Base-by-base conservation (phyloP, 2,888 invertebrate genomes). In the Euzophera pinguis region DNA sequence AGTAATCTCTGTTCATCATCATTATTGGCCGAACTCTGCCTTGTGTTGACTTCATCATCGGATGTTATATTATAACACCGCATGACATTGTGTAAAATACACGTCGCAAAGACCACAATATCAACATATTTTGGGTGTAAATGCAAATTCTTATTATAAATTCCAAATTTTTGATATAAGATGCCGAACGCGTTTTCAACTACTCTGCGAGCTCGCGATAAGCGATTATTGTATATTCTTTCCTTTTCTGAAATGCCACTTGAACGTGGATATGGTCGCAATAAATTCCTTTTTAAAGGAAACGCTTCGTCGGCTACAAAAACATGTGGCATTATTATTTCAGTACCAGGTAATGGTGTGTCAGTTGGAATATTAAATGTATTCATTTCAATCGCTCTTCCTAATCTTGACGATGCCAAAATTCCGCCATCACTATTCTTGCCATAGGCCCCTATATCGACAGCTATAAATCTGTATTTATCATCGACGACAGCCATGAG, bases 1-100 rank as follows among this genome's bases (percentile, higher is more conserved):
- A 42, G 22, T 43, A 29, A 27, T 22, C n/a, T 22, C n/a, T 27
- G 27, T 50, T 45, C 45, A 37, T 29, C 38, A 49, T 49, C 49
- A 49, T 49, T 49, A 49, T 49, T 49, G 49, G 39, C 48, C 48
- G 49, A 49, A 38, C 49, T 49, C 49, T 49, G 49, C 49, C 49
- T 49, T 49, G 49, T 49, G 49, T 49, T 49, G 49, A 49, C 39
- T 49, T 49, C 49, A 49, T 49, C 49, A 49, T 39, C 49, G 35
- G n/a, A 35, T 35, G 35, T 35, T 49, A 49, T 39, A 48, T 48
- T 48, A 48, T 48, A 47, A 48, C 47, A 48, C 48, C 48, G 48
- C 37, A 38, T 38, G 48, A 48, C 48, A 48, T 48, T 39, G 48
- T 48, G 48, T 48, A 48, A 48, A 48, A 48, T 48, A 48, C 48